Conservation (phyloP, 2,888 invertebrate species). For the Blastobasis lacticolella region DNA sequence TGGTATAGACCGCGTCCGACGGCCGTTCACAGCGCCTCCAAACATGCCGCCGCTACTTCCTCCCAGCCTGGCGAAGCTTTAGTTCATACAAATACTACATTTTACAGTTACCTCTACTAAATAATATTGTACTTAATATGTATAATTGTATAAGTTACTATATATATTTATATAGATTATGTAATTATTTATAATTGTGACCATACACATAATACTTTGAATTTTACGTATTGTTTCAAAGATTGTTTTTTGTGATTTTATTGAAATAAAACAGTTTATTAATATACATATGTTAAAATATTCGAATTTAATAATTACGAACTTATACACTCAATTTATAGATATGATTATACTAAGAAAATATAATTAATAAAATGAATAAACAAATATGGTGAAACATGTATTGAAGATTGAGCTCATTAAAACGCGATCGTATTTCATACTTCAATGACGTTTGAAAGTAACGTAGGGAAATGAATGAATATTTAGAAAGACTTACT, state of each 20-base stretch:
- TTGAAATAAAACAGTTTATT: slow-evolving; percentile 73
- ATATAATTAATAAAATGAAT: slow-evolving; percentile 73
- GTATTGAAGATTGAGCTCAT: slow-evolving; percentile 64
- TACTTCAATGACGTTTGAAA: slow-evolving; percentile 71
- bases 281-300: slow-evolving; percentile 76
- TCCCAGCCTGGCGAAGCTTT: slow-evolving; percentile 19
- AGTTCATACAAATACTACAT: slow-evolving; percentile 15
- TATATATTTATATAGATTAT: slow-evolving; percentile 45
- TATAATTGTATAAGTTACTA: slow-evolving; percentile 8
- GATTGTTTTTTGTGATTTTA: slow-evolving; percentile 56
- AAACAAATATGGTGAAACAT: slow-evolving; percentile 70
- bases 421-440: slow-evolving; percentile 70
- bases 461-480: slow-evolving; percentile 70
- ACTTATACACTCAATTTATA: slow-evolving; percentile 75
- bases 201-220: slow-evolving; percentile 48
- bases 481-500: slow-evolving; percentile 75
- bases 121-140: slow-evolving; percentile 18
- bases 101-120: slow-evolving; percentile 24
- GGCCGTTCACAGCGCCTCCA: too few relatives aligned
- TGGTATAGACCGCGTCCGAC: too few relatives aligned
- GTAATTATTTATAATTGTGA: slow-evolving; percentile 51
- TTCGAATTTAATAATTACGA: slow-evolving; percentile 76
- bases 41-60: slow-evolving; percentile 12
- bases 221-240: slow-evolving; percentile 47
- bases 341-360: slow-evolving; percentile 75